Percentiles rank a stretch among this genome's conserved stretches.
Conservation (phyloP, 2,797 vertebrate genomes). For the Takifugu rubripes region DNA sequence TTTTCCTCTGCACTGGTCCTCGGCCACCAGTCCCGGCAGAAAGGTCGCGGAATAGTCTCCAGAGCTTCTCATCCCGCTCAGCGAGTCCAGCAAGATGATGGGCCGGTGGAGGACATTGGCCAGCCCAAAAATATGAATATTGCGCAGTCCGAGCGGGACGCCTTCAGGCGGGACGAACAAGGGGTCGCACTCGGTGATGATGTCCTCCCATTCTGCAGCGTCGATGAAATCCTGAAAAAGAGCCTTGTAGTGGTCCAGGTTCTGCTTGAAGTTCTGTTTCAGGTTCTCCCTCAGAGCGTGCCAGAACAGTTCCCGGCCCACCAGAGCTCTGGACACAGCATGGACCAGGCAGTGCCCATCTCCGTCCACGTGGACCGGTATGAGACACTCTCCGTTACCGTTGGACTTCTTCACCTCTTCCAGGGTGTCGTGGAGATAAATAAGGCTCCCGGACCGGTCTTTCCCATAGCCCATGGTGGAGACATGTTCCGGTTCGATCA, state of each 20-base stretch:
- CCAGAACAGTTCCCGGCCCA: slow-evolving; percentile 98
- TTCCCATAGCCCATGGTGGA: slow-evolving; percentile 92
- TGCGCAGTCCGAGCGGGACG: slow-evolving; percentile 91
- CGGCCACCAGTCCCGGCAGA: slow-evolving; percentile 89
- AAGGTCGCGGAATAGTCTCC: slow-evolving; percentile 97
- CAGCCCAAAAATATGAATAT: slow-evolving; percentile 96
- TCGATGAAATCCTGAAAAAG: slow-evolving; percentile 97
- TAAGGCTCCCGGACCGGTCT: slow-evolving; percentile 91
- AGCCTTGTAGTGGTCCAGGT: slow-evolving; percentile 87
- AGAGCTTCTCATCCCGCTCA: slow-evolving; percentile 96
- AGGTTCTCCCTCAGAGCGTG: slow-evolving; percentile 96
- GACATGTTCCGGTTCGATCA: slow-evolving; percentile 92
- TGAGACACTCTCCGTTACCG: slow-evolving; percentile 87
- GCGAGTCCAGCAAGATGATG: slow-evolving; percentile 92
- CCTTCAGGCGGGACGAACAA: slow-evolving; percentile 93
- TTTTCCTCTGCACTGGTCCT: slow-evolving; percentile 88
- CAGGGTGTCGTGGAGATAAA: slow-evolving; percentile 94
- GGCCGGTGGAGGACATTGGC: slow-evolving; percentile 96
- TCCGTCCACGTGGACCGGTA: slow-evolving; percentile 94
- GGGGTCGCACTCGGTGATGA: slow-evolving; percentile 96
- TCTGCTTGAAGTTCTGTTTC: slow-evolving; percentile 92
- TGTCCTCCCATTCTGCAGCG: slow-evolving; percentile 94
- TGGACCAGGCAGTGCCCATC: slow-evolving; percentile 98
- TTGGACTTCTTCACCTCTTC: slow-evolving; percentile 94
- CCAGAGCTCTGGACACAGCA: slow-evolving; percentile 90